Base-by-base conservation (phyloP, 1,140 invertebrate species). In the Macrotrachela quadricornifera region DNA sequence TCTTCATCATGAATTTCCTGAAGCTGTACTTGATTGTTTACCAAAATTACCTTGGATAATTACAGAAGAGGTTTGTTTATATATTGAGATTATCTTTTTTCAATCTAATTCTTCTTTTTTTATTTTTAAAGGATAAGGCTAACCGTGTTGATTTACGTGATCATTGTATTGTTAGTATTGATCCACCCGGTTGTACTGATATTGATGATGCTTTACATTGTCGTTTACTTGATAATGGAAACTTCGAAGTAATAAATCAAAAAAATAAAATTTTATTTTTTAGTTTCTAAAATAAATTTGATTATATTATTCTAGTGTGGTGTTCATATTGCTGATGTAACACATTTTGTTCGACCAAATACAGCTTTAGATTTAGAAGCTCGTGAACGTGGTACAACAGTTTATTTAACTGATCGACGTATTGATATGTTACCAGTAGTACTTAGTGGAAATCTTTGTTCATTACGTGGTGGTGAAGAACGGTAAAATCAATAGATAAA, bases 171-270 rank as follows among this genome's bases (percentile, higher is more conserved):
- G 96, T 90, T 63, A 95, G 88, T 2, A 91, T 99, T 0, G 92
- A 99, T 76, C 92, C 92, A 21, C 87, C 87, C 1, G 91, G 91
- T 0, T 99, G 92, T 71, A 97, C 92, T 2, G 92, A 99, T 68
- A 97, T 99, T 59, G 94, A 97, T 69, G 94, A 99, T 72, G 92
- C 92, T 0, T 69, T 99, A 1, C 94, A 99, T 69, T 94, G 85
- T 61, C 71, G 77, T 42, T 63, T 74, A 37, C 64, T 91, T 15
- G 71, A 74, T 0, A 81, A 83, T 66, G 80, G 78, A 6, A 83
- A 84, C 58, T 74, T 76, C 38, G 80, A 91, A 71, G 83, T 75
- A 54, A 48, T 50, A 47, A 45, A 48, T 40, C 13, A 21, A 51
- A n/a, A 38, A 42, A 17, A 18, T 12, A 50, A 46, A 75, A 65